phyloP scores from a whole-genome alignment of 2,888 invertebrate species.

The Rhodophaea formosa region DNA sequence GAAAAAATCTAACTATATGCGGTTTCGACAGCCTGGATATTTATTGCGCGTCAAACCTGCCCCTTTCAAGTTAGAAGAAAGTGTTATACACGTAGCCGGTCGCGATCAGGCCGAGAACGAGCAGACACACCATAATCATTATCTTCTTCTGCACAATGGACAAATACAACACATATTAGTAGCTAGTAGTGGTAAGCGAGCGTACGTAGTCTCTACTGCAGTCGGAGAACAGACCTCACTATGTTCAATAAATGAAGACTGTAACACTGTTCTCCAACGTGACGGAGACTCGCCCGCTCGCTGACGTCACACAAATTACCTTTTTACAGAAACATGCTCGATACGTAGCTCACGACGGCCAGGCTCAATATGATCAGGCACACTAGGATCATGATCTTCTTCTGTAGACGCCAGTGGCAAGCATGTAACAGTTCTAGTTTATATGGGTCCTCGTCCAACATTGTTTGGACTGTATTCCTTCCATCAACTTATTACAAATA shows the following conservation, averaged over 20 bases:
- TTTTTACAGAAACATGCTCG: conserved; percentile 82
- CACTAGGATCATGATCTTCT: conserved; percentile 95
- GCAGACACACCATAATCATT: conserved; percentile 94
- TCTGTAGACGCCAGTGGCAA: conserved; percentile 81
- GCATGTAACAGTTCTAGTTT: conserved; percentile 76
- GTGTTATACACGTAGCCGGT: conserved; percentile 79
- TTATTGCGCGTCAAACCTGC: conserved; percentile 60
- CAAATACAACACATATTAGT: conserved; percentile 76
- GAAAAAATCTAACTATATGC: conserved; percentile 51
- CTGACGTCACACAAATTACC: conserved; percentile 53
- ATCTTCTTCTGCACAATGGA: conserved; percentile 93
- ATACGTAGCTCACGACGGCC: conserved; percentile 87
- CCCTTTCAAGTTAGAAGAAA: conserved; percentile 74
- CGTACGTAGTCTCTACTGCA: conserved; percentile 35
- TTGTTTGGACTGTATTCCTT: conserved; percentile 37
- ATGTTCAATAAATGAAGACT: neutral
- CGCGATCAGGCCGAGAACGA: conserved; percentile 88
- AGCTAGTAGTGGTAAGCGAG: conserved; percentile 55
- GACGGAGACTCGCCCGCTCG: conserved; percentile 46
- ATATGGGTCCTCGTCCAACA: conserved; percentile 48
- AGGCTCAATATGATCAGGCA: conserved; percentile 92
- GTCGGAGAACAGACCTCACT: conserved; percentile 24
- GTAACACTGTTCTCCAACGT: conserved; percentile 25
- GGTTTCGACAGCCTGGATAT: conserved; percentile 51
- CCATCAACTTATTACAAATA: conserved; percentile 34